Conservation (phyloP, 2,797 vertebrate genomes). For the Zalophus californianus region DNA sequence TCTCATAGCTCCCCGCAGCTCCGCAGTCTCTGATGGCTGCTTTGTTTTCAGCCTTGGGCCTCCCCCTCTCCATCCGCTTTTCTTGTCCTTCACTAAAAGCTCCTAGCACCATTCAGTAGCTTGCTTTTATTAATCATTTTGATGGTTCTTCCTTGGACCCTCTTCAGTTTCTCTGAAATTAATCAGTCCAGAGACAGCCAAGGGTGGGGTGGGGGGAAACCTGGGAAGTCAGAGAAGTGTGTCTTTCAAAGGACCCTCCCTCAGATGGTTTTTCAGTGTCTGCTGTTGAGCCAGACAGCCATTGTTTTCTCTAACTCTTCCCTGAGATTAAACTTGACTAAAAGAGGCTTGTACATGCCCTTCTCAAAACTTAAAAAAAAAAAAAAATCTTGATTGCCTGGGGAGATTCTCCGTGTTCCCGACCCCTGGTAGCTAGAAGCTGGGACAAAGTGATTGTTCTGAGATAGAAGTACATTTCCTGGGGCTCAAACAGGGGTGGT, state of each 20-base stretch:
- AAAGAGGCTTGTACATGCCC: not conserved
- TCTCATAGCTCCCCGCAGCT: not conserved
- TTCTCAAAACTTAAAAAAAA: constrained; percentile 14
- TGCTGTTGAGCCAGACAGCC: not conserved
- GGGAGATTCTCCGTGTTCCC: not conserved
- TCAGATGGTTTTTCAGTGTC: not conserved
- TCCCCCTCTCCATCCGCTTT: not conserved
- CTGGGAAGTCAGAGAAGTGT: constrained; percentile 38
- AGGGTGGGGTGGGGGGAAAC: not conserved
- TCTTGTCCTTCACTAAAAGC: constrained; percentile 52
- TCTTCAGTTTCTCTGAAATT: constrained; percentile 73
- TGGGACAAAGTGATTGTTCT: constrained; percentile 35
- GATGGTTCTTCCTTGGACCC: constrained; percentile 66
- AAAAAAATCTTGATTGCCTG: not conserved
- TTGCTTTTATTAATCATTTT: constrained; percentile 76
- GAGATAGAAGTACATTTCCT: constrained; percentile 29
- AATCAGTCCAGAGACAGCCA: constrained; percentile 68
- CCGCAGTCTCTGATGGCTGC: not conserved
- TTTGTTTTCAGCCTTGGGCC: constrained; percentile 29
- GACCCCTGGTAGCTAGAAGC: not conserved
- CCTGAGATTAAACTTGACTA: constrained; percentile 38
- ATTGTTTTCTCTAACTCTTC: constrained; percentile 43
- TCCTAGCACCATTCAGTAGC: constrained; percentile 41
- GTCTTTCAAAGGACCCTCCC: not conserved
- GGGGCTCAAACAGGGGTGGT: not conserved